Base-by-base conservation (phyloP, 2,113 vertebrate genomes). In the Mesitornis unicolor region DNA sequence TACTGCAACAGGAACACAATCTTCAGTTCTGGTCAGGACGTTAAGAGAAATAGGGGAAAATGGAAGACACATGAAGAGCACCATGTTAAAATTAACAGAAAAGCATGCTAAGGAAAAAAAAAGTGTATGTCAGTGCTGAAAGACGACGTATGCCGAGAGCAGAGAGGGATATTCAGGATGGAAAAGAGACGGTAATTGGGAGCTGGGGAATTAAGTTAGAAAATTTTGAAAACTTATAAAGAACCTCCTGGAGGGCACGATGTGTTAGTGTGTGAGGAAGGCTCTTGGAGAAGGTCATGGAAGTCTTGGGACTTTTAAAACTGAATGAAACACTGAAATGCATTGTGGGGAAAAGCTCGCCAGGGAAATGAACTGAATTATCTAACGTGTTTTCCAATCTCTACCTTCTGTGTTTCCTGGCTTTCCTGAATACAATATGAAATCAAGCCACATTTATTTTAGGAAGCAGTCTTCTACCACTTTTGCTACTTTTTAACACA, bases 231-330 rank as follows among this genome's bases (percentile, higher is more conserved):
- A 93, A 89, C 91, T 95, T 95, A 91, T 96, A 89, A 96, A 96
- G 89, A 95, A 93, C 91, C 87, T 95, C 94, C 93, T 95, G 87
- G 84, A 95, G 89, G 63, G 95, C 80, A 84, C 95, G 93, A 95
- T 96, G 71, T 89, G 69, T 97, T 92, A 92, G 92, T 60, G 65
- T 95, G 81, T 2, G 8, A 92, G 83, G 80, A 96, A 95, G 35
- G 95, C 94, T 94, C 96, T 89, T 11, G 1, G 69, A 33, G 24
- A 90, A 92, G 89, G 91, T 95, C 95, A 95, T 82, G 47, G 74
- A 96, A 96, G 91, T 79, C 94, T 84, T 91, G 94, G 87, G 95
- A 97, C 96, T 92, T 96, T 93, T 96, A 96, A 97, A 96, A 96
- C 65, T 87, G 93, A 96, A 94, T 94, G 91, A 96, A 96, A 96